A percentile compares a stretch with the other conserved stretches of the same genome.
These are phyloP conservation scores for Melierax canorus DNA, from an alignment of 2,113 vertebrate species.

Conservation along the genomic window DNA sequence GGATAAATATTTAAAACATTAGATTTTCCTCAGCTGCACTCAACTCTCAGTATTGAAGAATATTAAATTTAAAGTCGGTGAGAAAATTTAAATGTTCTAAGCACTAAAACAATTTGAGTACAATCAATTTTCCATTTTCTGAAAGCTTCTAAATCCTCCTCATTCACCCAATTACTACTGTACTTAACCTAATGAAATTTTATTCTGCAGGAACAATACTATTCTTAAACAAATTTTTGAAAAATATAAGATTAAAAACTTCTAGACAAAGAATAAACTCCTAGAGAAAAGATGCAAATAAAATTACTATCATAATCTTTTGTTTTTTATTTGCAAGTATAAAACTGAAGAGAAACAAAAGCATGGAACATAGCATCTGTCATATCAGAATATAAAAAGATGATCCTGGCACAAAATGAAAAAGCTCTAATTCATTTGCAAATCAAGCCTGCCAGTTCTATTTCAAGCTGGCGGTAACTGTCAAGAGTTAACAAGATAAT, in stretches of 20 bases:
- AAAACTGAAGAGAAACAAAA: constrained; percentile 89
- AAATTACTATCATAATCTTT: constrained; percentile 90
- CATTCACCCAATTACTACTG: constrained; percentile 69
- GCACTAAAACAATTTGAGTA: constrained; percentile 42
- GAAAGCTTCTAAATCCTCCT: constrained; percentile 75
- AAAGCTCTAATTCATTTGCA: constrained; percentile 98
- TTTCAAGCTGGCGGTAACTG: constrained; percentile 95
- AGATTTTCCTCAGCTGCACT: neutral
- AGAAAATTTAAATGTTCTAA: constrained; percentile 15
- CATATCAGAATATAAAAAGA: constrained; percentile 99
- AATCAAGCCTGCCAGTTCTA: constrained; percentile 95
- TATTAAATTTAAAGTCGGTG: constrained; percentile 28
- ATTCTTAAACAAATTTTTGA: constrained; percentile 73
- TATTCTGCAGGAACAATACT: constrained; percentile 81
- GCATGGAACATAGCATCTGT: constrained; percentile 92
- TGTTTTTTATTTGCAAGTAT: constrained; percentile 84
- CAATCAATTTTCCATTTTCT: constrained; percentile 81
- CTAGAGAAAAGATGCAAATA: constrained; percentile 80
- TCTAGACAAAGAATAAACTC: constrained; percentile 87
- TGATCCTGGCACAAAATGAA: constrained; percentile 96
- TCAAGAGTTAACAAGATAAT: constrained; percentile 99
- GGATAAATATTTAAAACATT: neutral
- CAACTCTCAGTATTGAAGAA: neutral
- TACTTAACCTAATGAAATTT: constrained; percentile 84
- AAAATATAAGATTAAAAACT: constrained; percentile 85